A percentile compares a stretch with the other conserved stretches of the same genome.
Evolutionary conservation across 2,797 vertebrate species (phyloP).

Genomic region (Zenarchopterus dispar): DNA sequence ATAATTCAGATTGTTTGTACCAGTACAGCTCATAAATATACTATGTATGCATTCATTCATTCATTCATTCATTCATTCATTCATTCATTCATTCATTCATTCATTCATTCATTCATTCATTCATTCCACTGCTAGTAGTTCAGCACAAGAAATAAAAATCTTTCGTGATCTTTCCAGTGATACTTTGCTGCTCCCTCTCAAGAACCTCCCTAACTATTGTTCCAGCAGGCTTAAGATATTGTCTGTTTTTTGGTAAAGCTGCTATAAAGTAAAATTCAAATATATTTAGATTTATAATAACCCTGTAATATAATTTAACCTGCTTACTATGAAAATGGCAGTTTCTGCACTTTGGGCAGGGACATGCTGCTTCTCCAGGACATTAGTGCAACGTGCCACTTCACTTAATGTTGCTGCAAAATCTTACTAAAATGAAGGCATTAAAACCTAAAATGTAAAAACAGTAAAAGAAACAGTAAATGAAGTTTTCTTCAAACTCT

Average conservation of each 20-base stretch:
- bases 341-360: slow-evolving; percentile 11
- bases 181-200: slow-evolving; percentile 34
- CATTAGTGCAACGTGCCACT: slow-evolving; percentile 42
- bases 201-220: slow-evolving; percentile 54
- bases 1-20: no score
- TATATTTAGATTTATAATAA: background rate
- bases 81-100: no score
- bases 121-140: background rate
- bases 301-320: no score
- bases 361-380: slow-evolving; percentile 38
- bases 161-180: slow-evolving; percentile 1
- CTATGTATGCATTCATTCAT: no score
- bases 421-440: slow-evolving; percentile 47
- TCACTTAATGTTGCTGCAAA: slow-evolving; percentile 65
- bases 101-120: no score
- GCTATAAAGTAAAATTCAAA: slow-evolving; percentile 43
- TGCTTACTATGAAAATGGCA: slow-evolving; percentile 18
- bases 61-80: no score
- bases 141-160: no score
- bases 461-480: slow-evolving; percentile 59
- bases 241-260: slow-evolving; percentile 73
- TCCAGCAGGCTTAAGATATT: slow-evolving; percentile 63
- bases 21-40: no score
- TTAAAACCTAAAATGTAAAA: slow-evolving; percentile 60
- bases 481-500: slow-evolving; percentile 26